A percentile compares a stretch with the other conserved stretches of the same genome.
Conservation (phyloP, 2,113 vertebrate species). For the Lepisosteus osseus region DNA sequence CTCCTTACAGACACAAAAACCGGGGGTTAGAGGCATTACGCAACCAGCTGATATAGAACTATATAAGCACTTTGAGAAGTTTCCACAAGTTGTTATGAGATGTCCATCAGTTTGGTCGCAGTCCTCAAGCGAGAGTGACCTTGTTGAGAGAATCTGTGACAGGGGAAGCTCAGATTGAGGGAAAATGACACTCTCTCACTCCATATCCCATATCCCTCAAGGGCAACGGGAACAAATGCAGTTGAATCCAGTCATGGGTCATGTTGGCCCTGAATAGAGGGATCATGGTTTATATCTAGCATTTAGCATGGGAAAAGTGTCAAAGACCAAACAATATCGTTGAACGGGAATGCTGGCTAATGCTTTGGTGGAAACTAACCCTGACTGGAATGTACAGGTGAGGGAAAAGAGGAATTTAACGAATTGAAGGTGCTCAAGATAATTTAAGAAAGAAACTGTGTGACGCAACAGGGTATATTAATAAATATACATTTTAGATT, state of each 20-base stretch:
- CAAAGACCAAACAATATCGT: no score
- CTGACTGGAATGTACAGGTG: conserved; percentile 1
- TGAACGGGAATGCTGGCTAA: no score
- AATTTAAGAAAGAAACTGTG: conserved; percentile 19
- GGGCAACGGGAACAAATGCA: not conserved
- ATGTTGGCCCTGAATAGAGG: no score
- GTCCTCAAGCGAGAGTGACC: not conserved
- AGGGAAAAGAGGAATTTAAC: conserved; percentile 19
- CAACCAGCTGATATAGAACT: conserved; percentile 34
- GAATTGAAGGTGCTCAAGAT: conserved; percentile 34
- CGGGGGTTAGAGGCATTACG: not conserved
- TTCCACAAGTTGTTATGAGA: conserved; percentile 43
- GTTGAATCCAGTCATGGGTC: not conserved
- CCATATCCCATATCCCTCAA: not conserved
- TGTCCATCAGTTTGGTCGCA: conserved; percentile 13
- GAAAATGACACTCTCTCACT: not conserved
- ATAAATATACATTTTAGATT: conserved; percentile 67
- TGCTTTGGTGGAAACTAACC: not conserved
- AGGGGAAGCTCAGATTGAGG: not conserved
- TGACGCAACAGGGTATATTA: conserved; percentile 63
- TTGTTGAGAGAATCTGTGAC: not conserved
- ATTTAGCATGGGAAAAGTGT: no score
- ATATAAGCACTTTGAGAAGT: conserved; percentile 65
- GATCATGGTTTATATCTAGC: no score
- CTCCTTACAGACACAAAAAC: not conserved